Evolutionary conservation across 2,113 vertebrate genomes (phyloP), one percentile per base, ranked within the genome.

Genomic region (Montifringilla adamsi): DNA sequence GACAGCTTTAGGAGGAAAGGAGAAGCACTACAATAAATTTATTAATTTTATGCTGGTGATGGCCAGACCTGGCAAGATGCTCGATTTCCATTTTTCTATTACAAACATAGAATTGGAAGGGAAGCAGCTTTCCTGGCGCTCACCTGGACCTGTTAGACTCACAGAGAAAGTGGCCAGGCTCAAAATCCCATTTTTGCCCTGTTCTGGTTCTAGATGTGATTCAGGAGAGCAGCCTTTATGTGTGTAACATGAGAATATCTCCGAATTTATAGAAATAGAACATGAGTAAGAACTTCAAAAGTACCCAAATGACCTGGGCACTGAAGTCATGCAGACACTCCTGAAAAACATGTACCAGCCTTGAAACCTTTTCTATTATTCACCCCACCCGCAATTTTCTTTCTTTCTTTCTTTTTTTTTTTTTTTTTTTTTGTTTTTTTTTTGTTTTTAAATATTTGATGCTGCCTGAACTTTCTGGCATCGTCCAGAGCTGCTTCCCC

Each of bases 221-320:
- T 83, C 22, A 9, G 20, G 46, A 23, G 55, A 69, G 55, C 35
- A 44, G 70, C 1, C 5, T 47, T 43, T 44, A 6, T 6, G 0
- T 18, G 33, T 44, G 75, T 8, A 64, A 55, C 31, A 2, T 33
- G 70, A 62, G 78, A 81, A 63, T 58, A 56, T 88, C 10, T 41
- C 11, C 11, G 14, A 62, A 88, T 67, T 53, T 80, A 28, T 70
- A 89, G 75, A 76, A 94, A 55, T 20, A 85, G 75, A 88, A 47
- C 37, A 31, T 47, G 84, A 80, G 59, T 50, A 81, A 87, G 76
- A 83, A 88, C 92, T 94, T 91, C 90, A 93, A 96, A 94, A 86
- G 94, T 33, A 93, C 58, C 85, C 90, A 95, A 81, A 95, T 92
- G 83, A 92, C 72, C 63, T 78, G 82, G 87, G 90, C 59, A 78